These are phyloP conservation scores for Sus cebifrons DNA, from an alignment of 2,797 vertebrate species.

Conservation along the genomic window DNA sequence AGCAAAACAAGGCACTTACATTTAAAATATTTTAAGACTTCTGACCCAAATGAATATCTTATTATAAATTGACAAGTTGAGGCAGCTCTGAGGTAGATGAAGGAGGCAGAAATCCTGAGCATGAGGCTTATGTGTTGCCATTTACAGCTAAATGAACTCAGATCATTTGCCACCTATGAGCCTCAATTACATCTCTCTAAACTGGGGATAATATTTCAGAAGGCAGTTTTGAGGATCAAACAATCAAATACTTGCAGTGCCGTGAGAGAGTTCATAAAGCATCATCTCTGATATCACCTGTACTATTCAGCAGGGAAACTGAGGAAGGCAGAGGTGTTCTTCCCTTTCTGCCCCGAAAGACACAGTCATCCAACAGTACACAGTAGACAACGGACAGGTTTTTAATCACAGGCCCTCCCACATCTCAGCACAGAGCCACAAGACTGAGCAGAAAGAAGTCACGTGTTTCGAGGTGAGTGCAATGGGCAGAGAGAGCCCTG, in stretches of 20 bases:
- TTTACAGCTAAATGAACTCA: neutral
- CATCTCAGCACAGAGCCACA: neutral
- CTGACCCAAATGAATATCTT: neutral
- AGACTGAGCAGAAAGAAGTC: neutral
- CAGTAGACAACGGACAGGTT: neutral
- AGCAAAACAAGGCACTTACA: neutral
- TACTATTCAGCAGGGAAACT: neutral
- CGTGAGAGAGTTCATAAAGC: neutral
- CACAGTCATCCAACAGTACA: neutral
- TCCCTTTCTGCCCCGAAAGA: neutral
- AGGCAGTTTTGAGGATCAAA: neutral
- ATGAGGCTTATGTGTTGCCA: neutral
- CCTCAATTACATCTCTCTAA: neutral
- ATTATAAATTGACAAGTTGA: neutral
- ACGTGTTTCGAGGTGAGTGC: neutral
- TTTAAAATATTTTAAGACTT: constrained; percentile 11
- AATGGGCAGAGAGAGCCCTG: neutral
- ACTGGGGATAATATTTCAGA: neutral
- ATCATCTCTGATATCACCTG: neutral
- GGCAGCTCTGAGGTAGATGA: neutral
- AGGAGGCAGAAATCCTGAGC: neutral
- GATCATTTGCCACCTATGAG: neutral
- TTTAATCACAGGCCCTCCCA: neutral
- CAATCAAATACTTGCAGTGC: neutral
- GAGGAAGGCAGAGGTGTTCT: neutral